A percentile compares a stretch with the other conserved stretches of the same genome.
These are phyloP conservation scores for Drepana arcuata DNA, from an alignment of 1,140 invertebrate species.

Conservation along the genomic window DNA sequence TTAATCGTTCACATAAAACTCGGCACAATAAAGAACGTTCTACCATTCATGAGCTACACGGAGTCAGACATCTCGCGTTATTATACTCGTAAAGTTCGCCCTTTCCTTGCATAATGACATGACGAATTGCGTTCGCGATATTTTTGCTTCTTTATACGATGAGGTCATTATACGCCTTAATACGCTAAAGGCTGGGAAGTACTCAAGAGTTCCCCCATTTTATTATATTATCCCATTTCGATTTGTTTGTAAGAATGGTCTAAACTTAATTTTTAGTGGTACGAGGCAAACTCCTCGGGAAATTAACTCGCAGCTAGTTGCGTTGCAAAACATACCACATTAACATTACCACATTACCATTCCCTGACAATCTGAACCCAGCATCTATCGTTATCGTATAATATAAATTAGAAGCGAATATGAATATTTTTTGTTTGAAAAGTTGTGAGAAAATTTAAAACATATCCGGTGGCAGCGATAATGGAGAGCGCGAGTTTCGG, in stretches of 20 bases:
- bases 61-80: slow-evolving; percentile 68
- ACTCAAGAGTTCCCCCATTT: too few relatives aligned
- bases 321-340: too few relatives aligned
- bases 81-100: slow-evolving; percentile 70
- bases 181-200: slow-evolving; percentile 29
- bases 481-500: slow-evolving; percentile 56
- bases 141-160: slow-evolving; percentile 64
- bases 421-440: slow-evolving; percentile 26
- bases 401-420: slow-evolving; percentile 18
- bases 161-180: slow-evolving; percentile 53
- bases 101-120: slow-evolving; percentile 71
- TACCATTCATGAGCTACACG: slow-evolving; percentile 51
- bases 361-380: too few relatives aligned
- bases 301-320: too few relatives aligned
- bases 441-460: slow-evolving; percentile 50
- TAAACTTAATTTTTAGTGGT: too few relatives aligned
- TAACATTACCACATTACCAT: too few relatives aligned
- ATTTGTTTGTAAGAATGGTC: too few relatives aligned
- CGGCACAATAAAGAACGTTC: slow-evolving; percentile 63
- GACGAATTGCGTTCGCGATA: slow-evolving; percentile 67
- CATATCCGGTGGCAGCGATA: slow-evolving; percentile 58
- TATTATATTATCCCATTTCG: too few relatives aligned
- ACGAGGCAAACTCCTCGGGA: too few relatives aligned
- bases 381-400: too few relatives aligned
- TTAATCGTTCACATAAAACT: slow-evolving; percentile 71